Conservation (phyloP, 2,113 vertebrate species). For the Hippopotamus amphibius region DNA sequence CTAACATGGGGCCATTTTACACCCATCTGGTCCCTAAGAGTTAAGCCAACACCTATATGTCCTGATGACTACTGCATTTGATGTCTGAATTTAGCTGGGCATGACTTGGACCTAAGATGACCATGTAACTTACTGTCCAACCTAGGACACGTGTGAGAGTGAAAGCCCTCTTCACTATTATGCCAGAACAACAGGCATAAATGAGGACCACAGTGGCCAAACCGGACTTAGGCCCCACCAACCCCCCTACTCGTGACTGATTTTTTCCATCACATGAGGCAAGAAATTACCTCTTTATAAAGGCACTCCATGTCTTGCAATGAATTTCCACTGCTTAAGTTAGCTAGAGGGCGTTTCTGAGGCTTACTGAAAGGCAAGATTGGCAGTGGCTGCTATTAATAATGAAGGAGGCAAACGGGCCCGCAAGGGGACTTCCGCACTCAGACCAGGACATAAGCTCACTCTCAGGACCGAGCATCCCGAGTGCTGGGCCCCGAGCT, state of each 20-base stretch:
- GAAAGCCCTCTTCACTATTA: neutral
- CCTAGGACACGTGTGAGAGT: neutral
- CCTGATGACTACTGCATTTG: neutral
- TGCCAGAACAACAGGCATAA: too few relatives aligned
- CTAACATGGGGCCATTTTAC: neutral
- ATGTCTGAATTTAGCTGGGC: neutral
- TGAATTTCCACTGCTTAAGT: neutral
- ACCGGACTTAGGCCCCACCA: accelerated
- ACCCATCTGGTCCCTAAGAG: neutral
- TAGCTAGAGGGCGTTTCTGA: neutral
- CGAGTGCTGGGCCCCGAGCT: accelerated
- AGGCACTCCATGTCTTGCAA: neutral
- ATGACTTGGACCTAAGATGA: too few relatives aligned
- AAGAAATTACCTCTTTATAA: neutral
- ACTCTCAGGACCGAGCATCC: accelerated
- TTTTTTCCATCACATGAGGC: neutral
- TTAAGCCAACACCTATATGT: neutral
- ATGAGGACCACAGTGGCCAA: neutral
- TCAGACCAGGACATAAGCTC: neutral
- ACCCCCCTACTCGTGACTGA: too few relatives aligned
- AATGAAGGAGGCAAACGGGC: neutral
- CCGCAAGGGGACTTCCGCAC: accelerated
- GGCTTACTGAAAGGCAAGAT: too few relatives aligned
- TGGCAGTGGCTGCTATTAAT: neutral
- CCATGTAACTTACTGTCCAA: neutral